Evolutionary conservation across 2,113 vertebrate species (phyloP), one percentile per base, ranked within the genome.

Genomic region (Callocephalon fimbriatum): DNA sequence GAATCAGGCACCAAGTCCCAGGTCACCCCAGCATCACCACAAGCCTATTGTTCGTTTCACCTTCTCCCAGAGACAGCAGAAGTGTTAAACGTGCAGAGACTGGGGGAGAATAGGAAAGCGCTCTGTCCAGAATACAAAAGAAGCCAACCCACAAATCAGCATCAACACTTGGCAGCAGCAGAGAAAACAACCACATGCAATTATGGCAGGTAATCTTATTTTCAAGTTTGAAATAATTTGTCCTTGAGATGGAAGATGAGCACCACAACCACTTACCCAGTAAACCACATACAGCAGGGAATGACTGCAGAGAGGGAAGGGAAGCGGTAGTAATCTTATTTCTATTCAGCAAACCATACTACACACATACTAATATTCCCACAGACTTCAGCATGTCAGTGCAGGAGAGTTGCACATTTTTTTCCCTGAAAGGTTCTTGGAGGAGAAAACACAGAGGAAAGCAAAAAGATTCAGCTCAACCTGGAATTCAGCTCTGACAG

Each of bases 221-320:
- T 89, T 29, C 76, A 29, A 76, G 40, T 53, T 68, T 50, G 58
- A 89, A 89, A 72, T 85, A 78, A 97, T 91, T 95, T 92, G 91
- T 83, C 38, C 51, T 86, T 81, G 74, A 70, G 53, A 12, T 78
- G 51, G 83, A 56, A 95, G 56, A 75, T 25, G 37, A 47, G 53
- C 81, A 97, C 63, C 89, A 88, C 92, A 96, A 50, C 4, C 67
- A 86, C 68, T 86, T 83, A 68, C 1, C 40, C 85, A 71, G 68
- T 53, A 95, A 95, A 91, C 87, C 92, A 87, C 80, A 86, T 84
- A 51, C 16, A 59, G 47, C 54, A 40, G 29, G 40, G 72, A 59
- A 83, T 0, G 1, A 56, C 75, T 51, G 54, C 6, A 1, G 75
- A 54, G 53, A 95, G 35, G 50, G 74, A 45, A 82, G 38, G 59